Evolutionary conservation across 2,113 vertebrate species (phyloP), one percentile per base, ranked within the genome.

Genomic region (Cacatua alba): DNA sequence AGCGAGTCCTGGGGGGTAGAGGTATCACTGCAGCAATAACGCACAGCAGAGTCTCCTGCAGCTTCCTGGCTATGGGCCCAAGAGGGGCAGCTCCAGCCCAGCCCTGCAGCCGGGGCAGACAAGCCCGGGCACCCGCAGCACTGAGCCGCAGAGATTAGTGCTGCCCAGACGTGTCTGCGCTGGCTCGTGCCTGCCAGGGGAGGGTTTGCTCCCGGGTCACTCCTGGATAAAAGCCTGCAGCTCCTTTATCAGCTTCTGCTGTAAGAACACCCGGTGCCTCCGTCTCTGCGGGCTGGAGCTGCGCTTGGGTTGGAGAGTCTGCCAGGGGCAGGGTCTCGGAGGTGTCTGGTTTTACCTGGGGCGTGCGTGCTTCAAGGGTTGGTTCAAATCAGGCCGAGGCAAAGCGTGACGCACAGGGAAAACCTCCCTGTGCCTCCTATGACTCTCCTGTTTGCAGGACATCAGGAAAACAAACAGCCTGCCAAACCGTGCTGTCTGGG

Each of bases 391-490:
- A 86, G 43, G 51, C 16, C 17, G 35, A 62, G 55, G 31, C 31
- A 37, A 26, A 0, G 0, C 7, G 9, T 0, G 2, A 41, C 19
- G 13, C 17, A 5, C 13, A 17, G 16, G 20, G 29, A 37, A n/a
- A 44, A 33, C n/a, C 29, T 86, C 20, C 24, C 46, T 5, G 19
- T 67, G 79, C 25, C 35, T 7, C 60, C 79, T n/a, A 29, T 1
- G 2, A 15, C 35, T 85, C 55, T 86, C 14, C 14, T 77, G 48
- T 53, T 89, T 95, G 72, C 81, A 99, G 99, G 98, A 98, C 82
- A 83, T 98, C 88, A 98, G 97, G 96, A 97, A 96, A 49, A 97
- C 97, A 82, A 98, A 98, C 96, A 98, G 98, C 93, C 95, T 74
- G 55, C 80, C 92, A 51, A 98, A 97, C 88, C 97, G 96, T 85